These are phyloP conservation scores for Cepphus grylle DNA, from an alignment of 2,113 vertebrate species.

Conservation along the genomic window DNA sequence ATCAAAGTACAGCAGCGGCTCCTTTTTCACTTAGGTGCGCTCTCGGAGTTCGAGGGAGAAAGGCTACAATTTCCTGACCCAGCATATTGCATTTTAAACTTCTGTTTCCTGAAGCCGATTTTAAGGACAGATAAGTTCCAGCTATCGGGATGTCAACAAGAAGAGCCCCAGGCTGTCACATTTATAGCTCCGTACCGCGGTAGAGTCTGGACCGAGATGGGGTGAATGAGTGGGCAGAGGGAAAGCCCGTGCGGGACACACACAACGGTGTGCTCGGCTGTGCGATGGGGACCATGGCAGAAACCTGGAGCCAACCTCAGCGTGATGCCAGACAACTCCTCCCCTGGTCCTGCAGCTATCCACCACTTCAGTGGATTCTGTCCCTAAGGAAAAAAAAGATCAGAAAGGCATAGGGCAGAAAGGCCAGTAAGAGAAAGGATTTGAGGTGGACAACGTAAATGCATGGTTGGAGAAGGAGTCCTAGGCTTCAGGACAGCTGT, in stretches of 20 bases:
- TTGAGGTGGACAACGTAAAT: background rate
- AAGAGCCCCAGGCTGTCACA: background rate
- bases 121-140: background rate
- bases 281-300: background rate
- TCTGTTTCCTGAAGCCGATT: background rate
- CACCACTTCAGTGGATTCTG: background rate
- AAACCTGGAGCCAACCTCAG: background rate
- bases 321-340: background rate
- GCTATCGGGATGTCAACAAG: background rate
- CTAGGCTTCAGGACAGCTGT: background rate
- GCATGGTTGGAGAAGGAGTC: fast-evolving
- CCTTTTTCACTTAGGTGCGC: constrained; percentile 8
- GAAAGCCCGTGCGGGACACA: background rate
- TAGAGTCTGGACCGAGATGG: background rate
- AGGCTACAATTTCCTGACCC: constrained; percentile 20
- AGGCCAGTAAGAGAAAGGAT: background rate
- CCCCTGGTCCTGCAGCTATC: background rate
- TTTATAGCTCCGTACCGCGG: background rate
- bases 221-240: fast-evolving
- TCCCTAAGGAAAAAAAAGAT: background rate
- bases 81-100: constrained; percentile 21
- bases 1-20: background rate
- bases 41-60: constrained; percentile 38
- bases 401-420: background rate
- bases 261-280: fast-evolving